These are phyloP conservation scores for Limnephilus marmoratus DNA, from an alignment of 2,888 invertebrate species.

Conservation along the genomic window DNA sequence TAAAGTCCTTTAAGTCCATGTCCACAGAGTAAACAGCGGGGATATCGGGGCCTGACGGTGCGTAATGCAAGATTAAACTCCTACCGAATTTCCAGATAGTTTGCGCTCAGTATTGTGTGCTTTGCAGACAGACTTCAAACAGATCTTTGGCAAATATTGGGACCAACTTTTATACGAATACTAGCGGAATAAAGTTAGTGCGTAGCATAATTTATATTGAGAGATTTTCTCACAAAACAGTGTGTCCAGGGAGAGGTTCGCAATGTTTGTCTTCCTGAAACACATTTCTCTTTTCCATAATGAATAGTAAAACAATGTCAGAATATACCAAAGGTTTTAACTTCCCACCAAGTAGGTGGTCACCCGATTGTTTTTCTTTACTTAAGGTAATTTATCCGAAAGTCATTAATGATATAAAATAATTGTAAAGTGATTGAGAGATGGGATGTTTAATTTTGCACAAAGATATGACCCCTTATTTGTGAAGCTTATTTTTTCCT, in stretches of 20 bases:
- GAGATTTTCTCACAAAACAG: not conserved
- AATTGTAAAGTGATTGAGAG: too few relatives aligned
- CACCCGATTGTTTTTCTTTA: too few relatives aligned
- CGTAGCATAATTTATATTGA: not conserved
- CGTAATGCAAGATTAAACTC: slow-evolving; percentile 59
- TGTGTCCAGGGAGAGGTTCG: not conserved
- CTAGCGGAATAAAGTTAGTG: not conserved
- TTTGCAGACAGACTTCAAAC: slow-evolving; percentile 36
- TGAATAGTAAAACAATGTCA: too few relatives aligned
- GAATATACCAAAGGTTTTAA: too few relatives aligned
- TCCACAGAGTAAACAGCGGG: not conserved
- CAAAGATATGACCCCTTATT: too few relatives aligned
- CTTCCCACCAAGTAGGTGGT: too few relatives aligned
- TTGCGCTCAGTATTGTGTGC: slow-evolving; percentile 40
- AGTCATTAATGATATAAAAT: too few relatives aligned
- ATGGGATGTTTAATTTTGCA: too few relatives aligned
- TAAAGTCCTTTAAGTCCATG: slow-evolving; percentile 28
- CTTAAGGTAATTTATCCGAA: too few relatives aligned
- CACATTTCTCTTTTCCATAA: too few relatives aligned
- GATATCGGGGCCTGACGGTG: slow-evolving; percentile 44
- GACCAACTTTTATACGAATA: slow-evolving; percentile 1
- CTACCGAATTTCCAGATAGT: slow-evolving; percentile 38
- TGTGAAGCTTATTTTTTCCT: too few relatives aligned
- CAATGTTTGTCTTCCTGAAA: too few relatives aligned
- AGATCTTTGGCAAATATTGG: slow-evolving; percentile 33